A percentile compares a stretch with the other conserved stretches of the same genome.
phyloP scores from a whole-genome alignment of 1,140 invertebrate genomes.

The Mya arenaria region DNA sequence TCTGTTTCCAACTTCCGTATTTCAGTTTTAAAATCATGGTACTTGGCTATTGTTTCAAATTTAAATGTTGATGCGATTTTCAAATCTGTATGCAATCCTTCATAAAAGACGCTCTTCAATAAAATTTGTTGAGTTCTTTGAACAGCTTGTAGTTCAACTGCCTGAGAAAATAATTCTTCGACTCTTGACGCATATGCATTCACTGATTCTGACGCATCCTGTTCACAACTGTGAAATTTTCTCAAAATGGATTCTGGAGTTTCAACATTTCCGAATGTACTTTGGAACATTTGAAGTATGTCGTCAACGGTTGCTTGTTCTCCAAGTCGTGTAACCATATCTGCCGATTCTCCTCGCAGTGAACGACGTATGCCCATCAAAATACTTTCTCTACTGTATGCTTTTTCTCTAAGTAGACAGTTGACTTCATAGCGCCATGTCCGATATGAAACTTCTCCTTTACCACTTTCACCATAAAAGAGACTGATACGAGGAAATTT shows the following conservation, averaged over 20 bases:
- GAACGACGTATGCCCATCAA: conserved; percentile 6
- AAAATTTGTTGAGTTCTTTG: neutral
- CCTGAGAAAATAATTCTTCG: conserved; percentile 21
- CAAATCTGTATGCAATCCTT: conserved; percentile 12
- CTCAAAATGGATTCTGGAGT: neutral
- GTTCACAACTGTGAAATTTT: conserved; percentile 9
- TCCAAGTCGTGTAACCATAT: conserved; percentile 8
- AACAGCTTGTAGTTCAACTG: neutral
- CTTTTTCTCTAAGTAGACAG: neutral
- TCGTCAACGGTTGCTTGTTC: neutral
- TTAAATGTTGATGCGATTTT: neutral
- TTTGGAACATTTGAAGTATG: neutral
- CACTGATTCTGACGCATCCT: neutral
- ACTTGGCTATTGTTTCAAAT: neutral
- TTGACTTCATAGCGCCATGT: conserved; percentile 28
- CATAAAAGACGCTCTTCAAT: neutral
- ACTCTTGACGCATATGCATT: conserved; percentile 12
- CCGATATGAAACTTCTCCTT: conserved; percentile 9
- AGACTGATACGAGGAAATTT: conserved; percentile 6
- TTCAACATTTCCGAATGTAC: conserved; percentile 12
- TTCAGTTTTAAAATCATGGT: conserved; percentile 21
- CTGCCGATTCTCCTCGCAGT: neutral
- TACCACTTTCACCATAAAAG: conserved; percentile 27
- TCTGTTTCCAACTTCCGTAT: conserved; percentile 15
- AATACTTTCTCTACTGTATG: conserved; percentile 11